Evolutionary conservation across 2,797 vertebrate genomes (phyloP), one percentile per base, ranked within the genome.

Genomic region (Chanos chanos): DNA sequence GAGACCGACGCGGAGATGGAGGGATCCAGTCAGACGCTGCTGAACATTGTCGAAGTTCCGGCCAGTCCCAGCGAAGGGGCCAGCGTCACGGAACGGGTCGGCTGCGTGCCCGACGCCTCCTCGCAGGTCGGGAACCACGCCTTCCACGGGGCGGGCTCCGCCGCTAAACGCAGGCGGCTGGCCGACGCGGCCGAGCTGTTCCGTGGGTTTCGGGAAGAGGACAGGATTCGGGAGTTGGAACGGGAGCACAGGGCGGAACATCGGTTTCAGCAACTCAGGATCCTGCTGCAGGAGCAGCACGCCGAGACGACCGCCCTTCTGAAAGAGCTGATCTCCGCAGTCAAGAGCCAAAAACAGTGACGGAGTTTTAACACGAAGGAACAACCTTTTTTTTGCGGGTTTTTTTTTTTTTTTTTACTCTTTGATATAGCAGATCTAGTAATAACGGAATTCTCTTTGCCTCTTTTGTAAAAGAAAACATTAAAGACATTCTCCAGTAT

Each of bases 151-250:
- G 54, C 54, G 10, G 15, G 65, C 9, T 12, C 19, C 0, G 50
- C 22, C 0, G 21, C 5, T 10, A 61, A 55, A 36, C 40, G 36
- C 21, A 55, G 36, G 51, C 24, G 57, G 45, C 34, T 57, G 22
- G 6, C 44, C 3, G 47, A 64, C 5, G 48, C 64, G 9, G 52
- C 48, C 1, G 50, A 65, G 39, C 39, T 64, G 33, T 41, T 61
- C 7, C 68, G 55, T 41, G 48, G 49, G 41, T 60, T 50, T 57
- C 36, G 64, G 15, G 66, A 68, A 47, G 70, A 72, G 51, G 66
- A 59, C 19, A 13, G 43, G 4, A 22, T 58, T 25, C 10, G 28
- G 22, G 66, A 70, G 13, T 28, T 43, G 43, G 59, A 68, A 34
- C 39, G 59, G 10, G 70, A 68, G 21, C 27, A 24, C 25, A 56